Conservation (phyloP, 1,140 invertebrate species). For the Pentalonia nigronervosa region DNA sequence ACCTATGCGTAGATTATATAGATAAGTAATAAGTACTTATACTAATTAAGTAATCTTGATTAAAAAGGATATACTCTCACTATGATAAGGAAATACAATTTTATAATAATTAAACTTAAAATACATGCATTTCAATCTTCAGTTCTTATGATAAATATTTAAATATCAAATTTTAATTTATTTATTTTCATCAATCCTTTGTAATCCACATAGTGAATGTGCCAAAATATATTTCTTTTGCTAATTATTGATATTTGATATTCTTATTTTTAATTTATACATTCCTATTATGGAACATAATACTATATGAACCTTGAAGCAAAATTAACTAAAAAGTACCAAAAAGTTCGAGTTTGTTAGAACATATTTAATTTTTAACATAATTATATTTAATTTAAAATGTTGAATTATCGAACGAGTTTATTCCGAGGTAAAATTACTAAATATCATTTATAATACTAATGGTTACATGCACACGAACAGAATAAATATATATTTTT, state of each 20-base stretch:
- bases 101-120: not conserved
- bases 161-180: not conserved
- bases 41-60: not conserved
- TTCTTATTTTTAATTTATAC: not conserved
- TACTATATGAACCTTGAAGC: not conserved
- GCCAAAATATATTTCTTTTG: not conserved
- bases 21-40: not conserved
- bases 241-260: not conserved
- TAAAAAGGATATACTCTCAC: not conserved
- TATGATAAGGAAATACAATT: not conserved
- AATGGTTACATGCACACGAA: too few species aligned
- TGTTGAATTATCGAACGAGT: not conserved
- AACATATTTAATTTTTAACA: too few species aligned
- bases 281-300: not conserved
- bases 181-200: not conserved
- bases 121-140: not conserved
- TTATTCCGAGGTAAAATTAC: not conserved
- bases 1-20: too few species aligned
- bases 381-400: not conserved
- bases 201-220: not conserved
- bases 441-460: not conserved
- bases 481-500: not conserved
- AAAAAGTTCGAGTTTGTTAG: not conserved
- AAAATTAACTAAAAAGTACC: not conserved
- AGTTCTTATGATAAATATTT: not conserved